phyloP scores from a whole-genome alignment of 2,797 vertebrate genomes.

The Cirrhinus mrigala region DNA sequence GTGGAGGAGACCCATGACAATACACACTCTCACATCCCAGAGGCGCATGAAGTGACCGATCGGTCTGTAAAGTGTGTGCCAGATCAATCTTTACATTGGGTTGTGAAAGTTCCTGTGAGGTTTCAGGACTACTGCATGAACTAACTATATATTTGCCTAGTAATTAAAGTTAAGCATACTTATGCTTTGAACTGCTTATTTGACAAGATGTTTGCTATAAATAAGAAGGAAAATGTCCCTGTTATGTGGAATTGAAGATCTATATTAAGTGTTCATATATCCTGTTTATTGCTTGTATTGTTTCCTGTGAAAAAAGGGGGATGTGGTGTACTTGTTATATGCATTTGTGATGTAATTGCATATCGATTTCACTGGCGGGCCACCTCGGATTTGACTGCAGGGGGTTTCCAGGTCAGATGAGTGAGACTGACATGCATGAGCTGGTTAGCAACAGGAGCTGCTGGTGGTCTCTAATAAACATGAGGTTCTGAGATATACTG shows the following conservation, averaged over 20 bases:
- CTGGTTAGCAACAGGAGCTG: too few relatives aligned
- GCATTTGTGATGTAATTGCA: background rate
- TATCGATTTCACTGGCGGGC: background rate
- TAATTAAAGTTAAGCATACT: background rate
- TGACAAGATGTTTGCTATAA: background rate
- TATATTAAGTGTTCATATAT: background rate
- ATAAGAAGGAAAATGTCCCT: background rate
- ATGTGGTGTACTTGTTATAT: background rate
- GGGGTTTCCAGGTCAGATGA: background rate
- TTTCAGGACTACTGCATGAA: slow-evolving; percentile 15
- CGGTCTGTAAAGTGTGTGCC: too few relatives aligned
- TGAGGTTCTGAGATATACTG: too few relatives aligned
- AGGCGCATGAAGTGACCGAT: background rate
- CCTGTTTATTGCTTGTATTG: background rate
- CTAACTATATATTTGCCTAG: background rate
- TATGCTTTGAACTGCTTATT: background rate
- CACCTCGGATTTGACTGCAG: too few relatives aligned
- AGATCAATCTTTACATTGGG: background rate
- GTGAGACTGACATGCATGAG: background rate
- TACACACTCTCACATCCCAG: background rate
- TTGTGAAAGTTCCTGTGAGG: background rate
- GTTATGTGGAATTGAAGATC: background rate
- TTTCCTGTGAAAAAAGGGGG: background rate
- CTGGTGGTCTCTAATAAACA: too few relatives aligned
- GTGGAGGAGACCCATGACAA: too few relatives aligned